These are phyloP conservation scores for Petrocephalus schoutedeni DNA, from an alignment of 2,797 vertebrate species.

Conservation along the genomic window DNA sequence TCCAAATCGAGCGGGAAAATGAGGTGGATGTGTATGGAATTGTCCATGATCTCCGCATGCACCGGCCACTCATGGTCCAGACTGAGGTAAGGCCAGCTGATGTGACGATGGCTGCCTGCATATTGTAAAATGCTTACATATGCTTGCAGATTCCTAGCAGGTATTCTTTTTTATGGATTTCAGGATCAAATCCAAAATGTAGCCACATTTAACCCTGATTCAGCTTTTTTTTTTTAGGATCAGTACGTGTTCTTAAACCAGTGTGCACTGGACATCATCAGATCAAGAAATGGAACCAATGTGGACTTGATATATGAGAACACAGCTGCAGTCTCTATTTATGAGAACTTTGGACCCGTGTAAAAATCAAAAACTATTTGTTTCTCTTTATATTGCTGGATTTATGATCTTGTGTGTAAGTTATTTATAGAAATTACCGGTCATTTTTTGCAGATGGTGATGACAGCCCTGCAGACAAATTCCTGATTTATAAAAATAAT, in stretches of 20 bases:
- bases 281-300: slow-evolving; percentile 78
- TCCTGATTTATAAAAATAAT: neutral
- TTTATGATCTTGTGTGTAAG: neutral
- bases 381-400: neutral
- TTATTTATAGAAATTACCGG: neutral
- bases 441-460: neutral
- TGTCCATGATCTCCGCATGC: slow-evolving; percentile 83
- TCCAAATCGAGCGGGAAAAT: slow-evolving; percentile 81
- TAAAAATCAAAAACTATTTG: neutral
- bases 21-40: slow-evolving; percentile 82
- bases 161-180: neutral
- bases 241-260: slow-evolving; percentile 90
- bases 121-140: neutral
- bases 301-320: slow-evolving; percentile 80
- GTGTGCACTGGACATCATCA: slow-evolving; percentile 83
- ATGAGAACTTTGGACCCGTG: slow-evolving; percentile 87
- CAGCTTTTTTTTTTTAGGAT: slow-evolving; percentile 60
- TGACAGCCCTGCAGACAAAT: neutral
- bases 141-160: slow-evolving; percentile 13
- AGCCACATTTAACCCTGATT: neutral
- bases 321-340: slow-evolving; percentile 62
- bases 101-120: slow-evolving; percentile 1
- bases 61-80: slow-evolving; percentile 92
- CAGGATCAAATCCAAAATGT: neutral
- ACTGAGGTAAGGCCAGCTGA: slow-evolving; percentile 71